A percentile compares a stretch with the other conserved stretches of the same genome.
These are phyloP conservation scores for Leucopternis melanops DNA, from an alignment of 2,113 vertebrate genomes.

Conservation along the genomic window DNA sequence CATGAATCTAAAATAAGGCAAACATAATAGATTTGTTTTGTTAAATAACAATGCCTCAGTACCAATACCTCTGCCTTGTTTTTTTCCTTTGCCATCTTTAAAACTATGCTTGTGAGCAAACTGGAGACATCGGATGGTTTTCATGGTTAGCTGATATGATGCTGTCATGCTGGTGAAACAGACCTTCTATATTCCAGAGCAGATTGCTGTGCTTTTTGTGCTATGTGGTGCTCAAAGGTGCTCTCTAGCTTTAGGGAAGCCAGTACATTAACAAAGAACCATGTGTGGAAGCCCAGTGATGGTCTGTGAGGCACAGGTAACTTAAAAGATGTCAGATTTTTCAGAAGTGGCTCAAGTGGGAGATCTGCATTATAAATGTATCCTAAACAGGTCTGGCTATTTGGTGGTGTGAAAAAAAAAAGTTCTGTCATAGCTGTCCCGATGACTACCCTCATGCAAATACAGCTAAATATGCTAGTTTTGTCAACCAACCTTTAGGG, in stretches of 20 bases:
- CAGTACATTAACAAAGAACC: background rate
- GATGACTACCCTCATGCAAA: background rate
- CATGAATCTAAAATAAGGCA: background rate
- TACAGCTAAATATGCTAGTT: background rate
- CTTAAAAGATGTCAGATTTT: background rate
- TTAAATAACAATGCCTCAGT: background rate
- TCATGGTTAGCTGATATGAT: background rate
- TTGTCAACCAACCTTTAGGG: background rate
- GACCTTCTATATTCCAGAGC: background rate
- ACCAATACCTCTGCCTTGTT: background rate
- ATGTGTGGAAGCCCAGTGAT: background rate
- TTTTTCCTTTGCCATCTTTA: background rate
- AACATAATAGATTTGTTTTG: background rate
- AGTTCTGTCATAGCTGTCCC: background rate
- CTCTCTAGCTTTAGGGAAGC: background rate
- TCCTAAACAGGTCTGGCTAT: background rate
- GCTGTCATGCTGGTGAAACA: background rate
- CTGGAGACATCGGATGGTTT: background rate
- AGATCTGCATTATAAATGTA: background rate
- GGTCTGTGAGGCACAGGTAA: background rate
- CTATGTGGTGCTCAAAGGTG: background rate
- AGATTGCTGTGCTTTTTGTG: background rate
- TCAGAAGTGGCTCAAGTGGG: background rate
- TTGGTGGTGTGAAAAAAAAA: background rate
- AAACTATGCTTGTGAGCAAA: background rate